These are phyloP conservation scores for Silurus meridionalis DNA, from an alignment of 2,113 vertebrate species.

Conservation along the genomic window DNA sequence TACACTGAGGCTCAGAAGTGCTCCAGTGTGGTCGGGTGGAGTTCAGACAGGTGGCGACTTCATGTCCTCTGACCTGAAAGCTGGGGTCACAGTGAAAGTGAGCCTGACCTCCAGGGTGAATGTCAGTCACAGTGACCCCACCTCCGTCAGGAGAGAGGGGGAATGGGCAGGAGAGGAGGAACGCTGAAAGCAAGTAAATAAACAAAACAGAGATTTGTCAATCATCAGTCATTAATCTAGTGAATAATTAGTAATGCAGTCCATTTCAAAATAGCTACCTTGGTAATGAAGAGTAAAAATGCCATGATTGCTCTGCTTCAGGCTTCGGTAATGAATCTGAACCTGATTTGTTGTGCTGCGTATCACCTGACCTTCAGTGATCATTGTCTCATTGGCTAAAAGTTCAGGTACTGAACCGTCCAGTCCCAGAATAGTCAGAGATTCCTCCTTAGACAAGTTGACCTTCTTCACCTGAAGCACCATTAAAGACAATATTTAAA, in stretches of 20 bases:
- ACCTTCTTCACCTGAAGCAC: slow-evolving; percentile 80
- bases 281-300: slow-evolving; percentile 88
- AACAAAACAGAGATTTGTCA: neutral
- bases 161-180: slow-evolving; percentile 85
- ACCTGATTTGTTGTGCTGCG: slow-evolving; percentile 88
- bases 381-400: slow-evolving; percentile 86
- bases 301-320: slow-evolving; percentile 76
- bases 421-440: slow-evolving; percentile 80
- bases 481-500: slow-evolving; percentile 15
- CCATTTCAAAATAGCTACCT: slow-evolving; percentile 67
- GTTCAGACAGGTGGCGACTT: slow-evolving; percentile 83
- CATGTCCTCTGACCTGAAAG: slow-evolving; percentile 84
- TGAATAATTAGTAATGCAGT: neutral
- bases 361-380: slow-evolving; percentile 88
- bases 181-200: slow-evolving; percentile 69
- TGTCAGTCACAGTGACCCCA: slow-evolving; percentile 86
- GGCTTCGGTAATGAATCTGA: slow-evolving; percentile 85
- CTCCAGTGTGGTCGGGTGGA: slow-evolving; percentile 85
- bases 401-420: slow-evolving; percentile 75
- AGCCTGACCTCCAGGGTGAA: slow-evolving; percentile 86
- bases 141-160: slow-evolving; percentile 81
- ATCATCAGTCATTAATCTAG: neutral
- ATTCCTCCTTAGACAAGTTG: slow-evolving; percentile 85
- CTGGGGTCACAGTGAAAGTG: slow-evolving; percentile 88
- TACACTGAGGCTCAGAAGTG: slow-evolving; percentile 74